Conservation (phyloP, 2,113 vertebrate genomes). For the Gopherus flavomarginatus region DNA sequence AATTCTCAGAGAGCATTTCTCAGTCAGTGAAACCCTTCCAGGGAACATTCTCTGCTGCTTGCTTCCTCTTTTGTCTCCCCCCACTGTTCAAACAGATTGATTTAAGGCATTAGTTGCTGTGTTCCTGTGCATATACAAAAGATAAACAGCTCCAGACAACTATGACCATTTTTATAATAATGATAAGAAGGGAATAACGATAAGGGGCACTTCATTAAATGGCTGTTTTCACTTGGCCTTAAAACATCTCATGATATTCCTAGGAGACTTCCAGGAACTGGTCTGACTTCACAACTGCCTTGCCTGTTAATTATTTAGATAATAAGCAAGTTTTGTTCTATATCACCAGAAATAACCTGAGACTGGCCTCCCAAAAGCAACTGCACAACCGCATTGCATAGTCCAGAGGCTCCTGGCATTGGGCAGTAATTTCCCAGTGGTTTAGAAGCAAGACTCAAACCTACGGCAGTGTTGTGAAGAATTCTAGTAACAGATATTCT, state of each 20-base stretch:
- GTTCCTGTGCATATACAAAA: neutral
- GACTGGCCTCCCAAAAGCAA: neutral
- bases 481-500: neutral
- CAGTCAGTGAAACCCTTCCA: neutral
- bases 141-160: neutral
- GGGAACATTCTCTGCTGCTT: neutral
- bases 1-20: neutral
- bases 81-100: neutral
- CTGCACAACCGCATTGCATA: neutral
- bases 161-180: neutral
- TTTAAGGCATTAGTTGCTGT: neutral
- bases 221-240: slow-evolving; percentile 5
- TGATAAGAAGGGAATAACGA: neutral
- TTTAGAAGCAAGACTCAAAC: neutral
- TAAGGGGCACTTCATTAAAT: neutral
- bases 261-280: neutral
- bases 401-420: neutral
- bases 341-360: rapidly evolving
- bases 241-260: neutral
- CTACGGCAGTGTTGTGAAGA: neutral
- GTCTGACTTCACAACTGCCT: neutral
- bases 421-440: neutral
- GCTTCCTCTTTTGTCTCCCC: neutral
- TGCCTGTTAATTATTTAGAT: neutral
- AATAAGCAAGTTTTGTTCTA: neutral